phyloP scores from a whole-genome alignment of 2,113 vertebrate genomes.

The Clarias magur region DNA sequence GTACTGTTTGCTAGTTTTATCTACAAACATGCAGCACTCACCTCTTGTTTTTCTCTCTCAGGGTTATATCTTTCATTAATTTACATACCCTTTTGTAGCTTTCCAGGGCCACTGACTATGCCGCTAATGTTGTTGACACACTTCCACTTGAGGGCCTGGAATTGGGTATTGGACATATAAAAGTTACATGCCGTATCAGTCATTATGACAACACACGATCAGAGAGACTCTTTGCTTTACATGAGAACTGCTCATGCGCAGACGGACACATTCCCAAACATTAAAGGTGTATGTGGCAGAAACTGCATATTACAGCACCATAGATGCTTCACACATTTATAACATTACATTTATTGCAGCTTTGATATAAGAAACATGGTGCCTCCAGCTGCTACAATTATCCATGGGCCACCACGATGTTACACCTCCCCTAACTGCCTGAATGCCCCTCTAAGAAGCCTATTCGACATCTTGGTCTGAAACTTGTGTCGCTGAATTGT shows the following conservation, averaged over 20 bases:
- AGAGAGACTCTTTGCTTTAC: neutral
- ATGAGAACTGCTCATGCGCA: neutral
- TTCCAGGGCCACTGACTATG: neutral
- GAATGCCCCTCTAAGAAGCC: neutral
- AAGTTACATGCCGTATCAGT: neutral
- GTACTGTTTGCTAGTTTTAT: neutral
- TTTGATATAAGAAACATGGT: neutral
- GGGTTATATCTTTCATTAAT: neutral
- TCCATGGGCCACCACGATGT: neutral
- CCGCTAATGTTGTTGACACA: neutral
- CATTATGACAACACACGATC: neutral
- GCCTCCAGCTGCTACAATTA: neutral
- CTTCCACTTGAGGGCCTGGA: neutral
- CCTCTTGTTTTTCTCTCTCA: neutral
- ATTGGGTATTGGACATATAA: neutral
- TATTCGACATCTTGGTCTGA: neutral
- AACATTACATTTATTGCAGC: neutral
- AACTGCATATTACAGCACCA: neutral
- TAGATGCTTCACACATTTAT: neutral
- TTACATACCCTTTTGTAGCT: neutral
- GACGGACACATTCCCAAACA: neutral
- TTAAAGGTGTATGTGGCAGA: neutral
- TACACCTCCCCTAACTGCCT: neutral
- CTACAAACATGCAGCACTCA: neutral
- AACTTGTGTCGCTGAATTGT: neutral